A percentile compares a stretch with the other conserved stretches of the same genome.
phyloP scores from a whole-genome alignment of 1,140 invertebrate species.

The Elymnias hypermnestra region DNA sequence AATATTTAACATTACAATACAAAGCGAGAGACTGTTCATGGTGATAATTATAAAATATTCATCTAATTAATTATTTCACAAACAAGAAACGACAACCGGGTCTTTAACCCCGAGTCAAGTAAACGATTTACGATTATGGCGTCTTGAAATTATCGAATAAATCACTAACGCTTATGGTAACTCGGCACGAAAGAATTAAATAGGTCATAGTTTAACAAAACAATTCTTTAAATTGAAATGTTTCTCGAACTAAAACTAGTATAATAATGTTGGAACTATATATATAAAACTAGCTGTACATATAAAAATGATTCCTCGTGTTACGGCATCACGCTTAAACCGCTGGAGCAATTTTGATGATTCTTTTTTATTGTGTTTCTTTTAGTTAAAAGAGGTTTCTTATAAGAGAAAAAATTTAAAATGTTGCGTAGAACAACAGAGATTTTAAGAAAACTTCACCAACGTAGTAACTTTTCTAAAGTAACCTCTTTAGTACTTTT shows the following conservation, averaged over 20 bases:
- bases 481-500: too few species aligned
- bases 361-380: too few species aligned
- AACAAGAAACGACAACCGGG: slow-evolving; percentile 15
- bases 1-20: slow-evolving; percentile 2
- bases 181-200: background rate
- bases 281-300: too few species aligned
- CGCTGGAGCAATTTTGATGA: too few species aligned
- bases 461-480: too few species aligned
- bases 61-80: slow-evolving; percentile 16
- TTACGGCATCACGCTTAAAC: too few species aligned
- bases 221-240: background rate
- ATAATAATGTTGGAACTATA: too few species aligned
- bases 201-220: slow-evolving; percentile 1
- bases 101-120: slow-evolving; percentile 8
- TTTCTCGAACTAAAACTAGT: background rate
- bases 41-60: slow-evolving; percentile 12
- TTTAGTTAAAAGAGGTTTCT: too few species aligned
- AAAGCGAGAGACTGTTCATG: slow-evolving; percentile 1
- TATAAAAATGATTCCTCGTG: too few species aligned
- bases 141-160: slow-evolving; percentile 8
- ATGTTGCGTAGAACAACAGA: too few species aligned
- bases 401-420: too few species aligned
- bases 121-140: slow-evolving; percentile 10
- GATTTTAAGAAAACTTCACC: too few species aligned
- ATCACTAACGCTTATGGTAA: slow-evolving; percentile 7